phyloP scores from a whole-genome alignment of 2,888 invertebrate species.

The Tuta absoluta region DNA sequence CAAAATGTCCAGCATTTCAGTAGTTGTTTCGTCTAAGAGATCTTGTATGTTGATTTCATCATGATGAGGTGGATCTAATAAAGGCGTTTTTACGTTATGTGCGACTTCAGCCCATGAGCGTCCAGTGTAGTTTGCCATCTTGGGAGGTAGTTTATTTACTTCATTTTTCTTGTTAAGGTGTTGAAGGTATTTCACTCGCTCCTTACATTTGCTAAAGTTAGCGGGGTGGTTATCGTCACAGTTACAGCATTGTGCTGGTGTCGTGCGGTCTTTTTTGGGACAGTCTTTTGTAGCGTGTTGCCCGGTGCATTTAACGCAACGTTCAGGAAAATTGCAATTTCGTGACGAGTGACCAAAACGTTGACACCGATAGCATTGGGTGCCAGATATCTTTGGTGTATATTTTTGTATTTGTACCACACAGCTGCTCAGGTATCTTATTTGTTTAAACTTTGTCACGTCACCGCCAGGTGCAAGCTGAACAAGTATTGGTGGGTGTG shows the following conservation, averaged over 20 bases:
- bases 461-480: background rate
- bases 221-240: constrained; percentile 31
- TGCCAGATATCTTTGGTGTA: too few species aligned
- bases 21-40: background rate
- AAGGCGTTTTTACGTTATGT: too few species aligned
- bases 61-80: too few species aligned
- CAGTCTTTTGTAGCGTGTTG: constrained; percentile 27
- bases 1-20: constrained; percentile 29
- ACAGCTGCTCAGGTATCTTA: too few species aligned
- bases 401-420: too few species aligned
- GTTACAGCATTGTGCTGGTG: constrained; percentile 31
- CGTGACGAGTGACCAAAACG: too few species aligned
- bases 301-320: too few species aligned
- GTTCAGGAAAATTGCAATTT: too few species aligned
- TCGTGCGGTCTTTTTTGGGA: constrained; percentile 26
- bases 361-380: too few species aligned
- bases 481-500: background rate
- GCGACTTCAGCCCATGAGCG: too few species aligned
- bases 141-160: background rate
- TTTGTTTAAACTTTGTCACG: background rate
- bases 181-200: constrained; percentile 7
- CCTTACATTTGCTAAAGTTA: constrained; percentile 6
- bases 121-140: too few species aligned
- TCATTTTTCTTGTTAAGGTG: background rate
- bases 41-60: too few species aligned